Evolutionary conservation across 1,140 invertebrate genomes (phyloP).

Genomic region (Drosophila persimilis): DNA sequence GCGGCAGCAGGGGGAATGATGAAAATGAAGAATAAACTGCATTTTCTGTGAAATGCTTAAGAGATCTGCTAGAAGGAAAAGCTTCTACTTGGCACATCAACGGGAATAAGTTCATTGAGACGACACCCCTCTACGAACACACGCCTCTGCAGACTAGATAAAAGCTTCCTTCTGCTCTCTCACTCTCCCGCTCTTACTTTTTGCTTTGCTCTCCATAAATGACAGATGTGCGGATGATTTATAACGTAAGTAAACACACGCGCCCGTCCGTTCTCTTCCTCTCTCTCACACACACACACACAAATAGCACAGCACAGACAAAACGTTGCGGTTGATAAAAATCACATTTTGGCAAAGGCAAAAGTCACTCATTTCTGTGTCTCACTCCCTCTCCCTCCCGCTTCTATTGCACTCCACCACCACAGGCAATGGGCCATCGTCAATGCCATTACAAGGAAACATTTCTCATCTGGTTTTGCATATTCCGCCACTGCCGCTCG

Average conservation of each 20-base stretch:
- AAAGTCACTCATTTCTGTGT: constrained; percentile 34
- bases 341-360: constrained; percentile 59
- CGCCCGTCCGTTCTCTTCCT: too few relatives aligned
- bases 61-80: too few relatives aligned
- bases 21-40: too few relatives aligned
- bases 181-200: too few relatives aligned
- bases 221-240: constrained; percentile 69
- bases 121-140: too few relatives aligned
- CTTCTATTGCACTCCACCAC: background rate
- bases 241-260: constrained; percentile 35
- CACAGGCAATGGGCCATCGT: background rate
- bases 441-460: constrained; percentile 69
- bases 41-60: too few relatives aligned
- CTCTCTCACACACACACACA: constrained; percentile 4
- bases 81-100: too few relatives aligned
- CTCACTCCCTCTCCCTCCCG: background rate
- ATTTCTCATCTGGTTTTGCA: constrained; percentile 71
- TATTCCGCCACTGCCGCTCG: constrained; percentile 43
- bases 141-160: too few relatives aligned
- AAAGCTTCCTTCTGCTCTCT: too few relatives aligned
- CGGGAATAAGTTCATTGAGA: too few relatives aligned
- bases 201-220: constrained; percentile 22
- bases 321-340: constrained; percentile 73
- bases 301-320: constrained; percentile 1
- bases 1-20: background rate